Conservation (phyloP, 2,113 vertebrate genomes). For the Herpetotheres cachinnans region DNA sequence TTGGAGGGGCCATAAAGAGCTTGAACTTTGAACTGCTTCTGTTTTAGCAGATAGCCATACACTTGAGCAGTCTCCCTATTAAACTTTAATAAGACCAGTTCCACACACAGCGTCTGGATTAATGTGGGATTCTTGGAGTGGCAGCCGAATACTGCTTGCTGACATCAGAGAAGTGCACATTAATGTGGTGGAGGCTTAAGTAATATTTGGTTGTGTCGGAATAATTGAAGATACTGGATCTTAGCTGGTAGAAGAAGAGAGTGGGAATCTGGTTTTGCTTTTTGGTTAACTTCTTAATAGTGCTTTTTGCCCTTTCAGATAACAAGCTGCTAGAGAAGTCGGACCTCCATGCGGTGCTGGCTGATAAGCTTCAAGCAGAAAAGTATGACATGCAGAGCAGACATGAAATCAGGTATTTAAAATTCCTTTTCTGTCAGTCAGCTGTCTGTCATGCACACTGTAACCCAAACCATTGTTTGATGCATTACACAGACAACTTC, state of each 20-base stretch:
- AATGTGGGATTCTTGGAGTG: background rate
- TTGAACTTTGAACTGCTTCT: background rate
- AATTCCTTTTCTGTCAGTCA: background rate
- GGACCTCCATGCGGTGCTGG: conserved; percentile 89
- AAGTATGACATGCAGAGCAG: conserved; percentile 89
- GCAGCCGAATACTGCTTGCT: background rate
- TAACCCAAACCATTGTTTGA: background rate
- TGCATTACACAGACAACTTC: background rate
- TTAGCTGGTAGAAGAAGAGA: background rate
- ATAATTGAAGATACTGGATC: background rate
- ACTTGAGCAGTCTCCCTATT: background rate
- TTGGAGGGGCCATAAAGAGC: background rate
- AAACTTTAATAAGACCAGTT: background rate
- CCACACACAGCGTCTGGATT: background rate
- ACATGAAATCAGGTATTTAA: conserved; percentile 86
- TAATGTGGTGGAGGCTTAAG: background rate
- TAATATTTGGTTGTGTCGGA: background rate
- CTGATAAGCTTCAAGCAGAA: conserved; percentile 90
- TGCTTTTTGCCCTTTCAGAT: conserved; percentile 73
- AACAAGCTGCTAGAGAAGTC: conserved; percentile 93
- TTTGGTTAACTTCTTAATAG: background rate
- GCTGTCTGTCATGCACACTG: background rate
- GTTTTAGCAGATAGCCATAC: background rate
- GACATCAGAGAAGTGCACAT: background rate
- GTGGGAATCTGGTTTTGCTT: background rate